Percentiles rank a stretch among this genome's conserved stretches.
Evolutionary conservation across 2,888 invertebrate genomes (phyloP).

Genomic region (Melitaea athalia): DNA sequence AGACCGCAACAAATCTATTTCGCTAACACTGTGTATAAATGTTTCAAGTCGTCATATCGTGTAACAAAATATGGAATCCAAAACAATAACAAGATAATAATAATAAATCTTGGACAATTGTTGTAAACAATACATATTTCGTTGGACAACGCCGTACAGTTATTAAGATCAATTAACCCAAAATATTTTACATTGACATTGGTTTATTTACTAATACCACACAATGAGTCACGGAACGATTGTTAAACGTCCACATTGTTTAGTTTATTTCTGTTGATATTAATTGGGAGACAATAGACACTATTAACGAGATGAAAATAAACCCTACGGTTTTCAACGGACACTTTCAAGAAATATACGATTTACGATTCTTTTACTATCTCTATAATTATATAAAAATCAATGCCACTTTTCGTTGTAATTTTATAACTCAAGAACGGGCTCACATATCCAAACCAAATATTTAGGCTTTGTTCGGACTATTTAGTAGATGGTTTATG

Average conservation of each 20-base stretch:
- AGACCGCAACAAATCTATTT: too few species aligned
- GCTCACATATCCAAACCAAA: too few species aligned
- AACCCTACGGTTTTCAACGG: not conserved
- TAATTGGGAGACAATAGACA: conserved; percentile 5
- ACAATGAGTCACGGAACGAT: conserved; percentile 1
- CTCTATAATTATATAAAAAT: too few species aligned
- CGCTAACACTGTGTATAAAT: too few species aligned
- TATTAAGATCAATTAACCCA: conserved; percentile 3
- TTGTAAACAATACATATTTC: not conserved
- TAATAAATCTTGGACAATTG: not conserved
- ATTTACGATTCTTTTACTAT: not conserved
- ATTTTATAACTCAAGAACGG: too few species aligned
- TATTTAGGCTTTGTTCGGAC: too few species aligned
- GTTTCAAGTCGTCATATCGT: not conserved
- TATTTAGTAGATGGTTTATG: too few species aligned
- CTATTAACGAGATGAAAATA: not conserved
- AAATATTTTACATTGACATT: conserved; percentile 8
- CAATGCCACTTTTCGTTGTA: too few species aligned
- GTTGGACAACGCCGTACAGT: not conserved
- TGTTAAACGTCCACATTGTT: not conserved
- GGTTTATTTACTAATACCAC: conserved; percentile 8
- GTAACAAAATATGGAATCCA: not conserved
- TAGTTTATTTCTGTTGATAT: conserved; percentile 1
- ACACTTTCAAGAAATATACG: not conserved
- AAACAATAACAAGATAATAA: not conserved